phyloP scores from a whole-genome alignment of 2,888 invertebrate genomes.

The Dione juno region DNA sequence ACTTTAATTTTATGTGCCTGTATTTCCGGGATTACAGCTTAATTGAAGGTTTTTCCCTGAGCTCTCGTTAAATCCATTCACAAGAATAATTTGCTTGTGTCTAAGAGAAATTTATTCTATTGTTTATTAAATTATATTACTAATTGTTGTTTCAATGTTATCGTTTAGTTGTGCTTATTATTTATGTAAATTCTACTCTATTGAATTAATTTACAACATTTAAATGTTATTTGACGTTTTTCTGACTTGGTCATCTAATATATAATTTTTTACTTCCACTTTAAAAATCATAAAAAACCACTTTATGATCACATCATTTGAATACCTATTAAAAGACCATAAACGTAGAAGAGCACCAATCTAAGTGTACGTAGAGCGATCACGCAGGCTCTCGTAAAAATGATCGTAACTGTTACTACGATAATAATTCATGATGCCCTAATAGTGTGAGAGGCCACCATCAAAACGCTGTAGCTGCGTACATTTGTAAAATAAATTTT shows the following conservation, averaged over 20 bases:
- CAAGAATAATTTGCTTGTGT: constrained; percentile 40
- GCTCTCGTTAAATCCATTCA: constrained; percentile 56
- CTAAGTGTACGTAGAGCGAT: constrained; percentile 33
- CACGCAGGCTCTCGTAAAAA: constrained; percentile 41
- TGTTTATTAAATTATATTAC: constrained; percentile 29
- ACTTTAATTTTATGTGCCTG: constrained; percentile 77
- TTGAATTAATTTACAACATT: neutral
- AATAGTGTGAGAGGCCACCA: constrained; percentile 59
- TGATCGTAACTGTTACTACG: constrained; percentile 47
- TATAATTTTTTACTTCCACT: neutral
- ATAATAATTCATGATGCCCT: constrained; percentile 59
- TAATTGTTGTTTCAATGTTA: neutral
- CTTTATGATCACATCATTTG: constrained; percentile 23
- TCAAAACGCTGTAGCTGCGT: constrained; percentile 59
- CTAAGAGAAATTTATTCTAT: constrained; percentile 31
- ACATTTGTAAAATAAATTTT: constrained; percentile 68
- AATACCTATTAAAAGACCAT: constrained; percentile 33
- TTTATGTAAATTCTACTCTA: no score
- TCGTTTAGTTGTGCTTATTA: neutral
- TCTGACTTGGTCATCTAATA: neutral
- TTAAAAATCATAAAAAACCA: constrained; percentile 11
- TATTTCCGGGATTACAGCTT: constrained; percentile 69
- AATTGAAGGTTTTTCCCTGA: constrained; percentile 68
- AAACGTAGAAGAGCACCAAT: constrained; percentile 33
- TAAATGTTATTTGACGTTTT: neutral